Conservation (phyloP, 1,140 invertebrate species). For the Diachasma alloeum region DNA sequence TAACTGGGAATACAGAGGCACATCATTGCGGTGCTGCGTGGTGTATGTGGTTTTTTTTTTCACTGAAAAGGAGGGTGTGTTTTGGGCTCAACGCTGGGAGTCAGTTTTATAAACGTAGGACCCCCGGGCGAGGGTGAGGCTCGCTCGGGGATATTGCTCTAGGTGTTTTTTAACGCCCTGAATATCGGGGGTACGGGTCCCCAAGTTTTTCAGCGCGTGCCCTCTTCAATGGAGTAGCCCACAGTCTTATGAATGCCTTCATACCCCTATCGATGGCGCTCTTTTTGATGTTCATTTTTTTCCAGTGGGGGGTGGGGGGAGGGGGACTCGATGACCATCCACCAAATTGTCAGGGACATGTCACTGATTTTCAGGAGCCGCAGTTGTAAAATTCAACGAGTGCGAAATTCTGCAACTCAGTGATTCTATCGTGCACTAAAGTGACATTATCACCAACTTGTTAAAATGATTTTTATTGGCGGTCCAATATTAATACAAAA, state of each 20-base stretch:
- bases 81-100: slow-evolving; percentile 34
- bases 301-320: too few species aligned
- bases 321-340: background rate
- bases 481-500: too few species aligned
- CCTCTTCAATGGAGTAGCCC: slow-evolving; percentile 58
- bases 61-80: slow-evolving; percentile 29
- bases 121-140: slow-evolving; percentile 48
- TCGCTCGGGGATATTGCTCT: slow-evolving; percentile 41
- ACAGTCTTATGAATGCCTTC: background rate
- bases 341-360: background rate
- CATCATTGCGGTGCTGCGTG: slow-evolving; percentile 5
- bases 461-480: too few species aligned
- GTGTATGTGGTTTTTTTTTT: background rate
- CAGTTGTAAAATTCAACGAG: too few species aligned
- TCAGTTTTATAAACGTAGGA: slow-evolving; percentile 45
- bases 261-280: slow-evolving; percentile 8
- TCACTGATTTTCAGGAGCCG: too few species aligned
- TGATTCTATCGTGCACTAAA: too few species aligned
- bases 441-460: too few species aligned
- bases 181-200: slow-evolving; percentile 47
- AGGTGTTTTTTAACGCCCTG: slow-evolving; percentile 44
- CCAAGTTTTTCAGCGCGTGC: slow-evolving; percentile 51
- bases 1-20: slow-evolving; percentile 3
- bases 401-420: too few species aligned
- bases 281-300: background rate